phyloP scores from a whole-genome alignment of 2,113 vertebrate species.

The Eira barbara region DNA sequence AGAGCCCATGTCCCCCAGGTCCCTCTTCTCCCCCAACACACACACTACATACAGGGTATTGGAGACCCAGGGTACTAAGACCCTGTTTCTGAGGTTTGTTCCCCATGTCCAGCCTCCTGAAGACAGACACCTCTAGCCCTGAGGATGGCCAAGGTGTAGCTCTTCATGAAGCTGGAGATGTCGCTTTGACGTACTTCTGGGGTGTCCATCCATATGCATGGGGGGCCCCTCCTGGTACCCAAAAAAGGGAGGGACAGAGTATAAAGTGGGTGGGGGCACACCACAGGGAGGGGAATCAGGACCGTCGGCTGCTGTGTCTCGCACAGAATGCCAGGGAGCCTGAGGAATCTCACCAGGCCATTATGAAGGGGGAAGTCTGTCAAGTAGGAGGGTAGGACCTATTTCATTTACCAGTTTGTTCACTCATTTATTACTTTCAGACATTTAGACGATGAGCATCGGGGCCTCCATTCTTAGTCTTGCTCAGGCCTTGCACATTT shows the following conservation, averaged over 20 bases:
- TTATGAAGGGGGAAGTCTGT: not conserved
- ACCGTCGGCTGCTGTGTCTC: not conserved
- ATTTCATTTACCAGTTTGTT: not conserved
- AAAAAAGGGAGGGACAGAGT: not conserved
- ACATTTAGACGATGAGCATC: not conserved
- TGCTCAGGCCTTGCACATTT: not conserved
- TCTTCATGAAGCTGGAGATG: not conserved
- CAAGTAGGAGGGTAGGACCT: not conserved
- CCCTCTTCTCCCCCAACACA: fast-evolving
- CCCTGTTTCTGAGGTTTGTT: not conserved
- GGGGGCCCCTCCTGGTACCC: not conserved
- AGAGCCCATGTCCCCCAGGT: not conserved
- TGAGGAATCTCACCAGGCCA: not conserved
- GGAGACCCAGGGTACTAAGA: not conserved
- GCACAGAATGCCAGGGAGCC: not conserved
- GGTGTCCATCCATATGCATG: not conserved
- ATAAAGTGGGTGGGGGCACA: not conserved
- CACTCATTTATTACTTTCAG: not conserved
- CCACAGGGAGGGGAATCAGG: not conserved
- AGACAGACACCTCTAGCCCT: not conserved
- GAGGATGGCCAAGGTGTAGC: not conserved
- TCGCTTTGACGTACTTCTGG: not conserved
- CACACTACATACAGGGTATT: not conserved
- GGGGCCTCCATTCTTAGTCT: not conserved
- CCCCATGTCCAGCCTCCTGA: not conserved